phyloP scores from a whole-genome alignment of 2,888 invertebrate genomes.

The Euphydryas editha region DNA sequence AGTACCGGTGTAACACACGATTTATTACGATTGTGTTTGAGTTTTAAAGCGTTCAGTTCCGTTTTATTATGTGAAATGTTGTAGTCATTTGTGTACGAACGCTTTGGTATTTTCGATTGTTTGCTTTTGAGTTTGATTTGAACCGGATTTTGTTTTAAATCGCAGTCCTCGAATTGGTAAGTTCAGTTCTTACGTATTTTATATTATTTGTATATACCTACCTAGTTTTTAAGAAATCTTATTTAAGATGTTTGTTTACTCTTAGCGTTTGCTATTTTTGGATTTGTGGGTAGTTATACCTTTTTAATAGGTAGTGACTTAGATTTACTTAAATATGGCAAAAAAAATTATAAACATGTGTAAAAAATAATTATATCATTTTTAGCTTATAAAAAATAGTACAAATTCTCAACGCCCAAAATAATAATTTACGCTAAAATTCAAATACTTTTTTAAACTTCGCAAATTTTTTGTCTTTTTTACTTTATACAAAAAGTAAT shows the following conservation, averaged over 20 bases:
- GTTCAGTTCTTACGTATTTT: conserved; percentile 26
- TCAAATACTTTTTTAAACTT: no score
- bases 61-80: conserved; percentile 70
- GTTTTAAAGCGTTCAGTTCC: conserved; percentile 58
- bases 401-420: no score
- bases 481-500: no score
- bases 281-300: neutral
- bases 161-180: conserved; percentile 39
- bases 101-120: conserved; percentile 72
- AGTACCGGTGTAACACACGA: conserved; percentile 47
- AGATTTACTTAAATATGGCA: no score
- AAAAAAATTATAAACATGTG: no score
- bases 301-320: neutral
- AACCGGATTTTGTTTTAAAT: conserved; percentile 50
- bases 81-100: conserved; percentile 65
- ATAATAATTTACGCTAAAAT: no score
- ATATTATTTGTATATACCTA: neutral
- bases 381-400: no score
- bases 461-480: no score
- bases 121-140: conserved; percentile 62
- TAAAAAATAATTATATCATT: no score
- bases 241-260: conserved; percentile 7
- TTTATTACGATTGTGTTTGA: conserved; percentile 50
- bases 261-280: neutral
- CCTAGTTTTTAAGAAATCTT: neutral